phyloP scores from a whole-genome alignment of 2,113 vertebrate species.

The Hymenochirus boettgeri region DNA sequence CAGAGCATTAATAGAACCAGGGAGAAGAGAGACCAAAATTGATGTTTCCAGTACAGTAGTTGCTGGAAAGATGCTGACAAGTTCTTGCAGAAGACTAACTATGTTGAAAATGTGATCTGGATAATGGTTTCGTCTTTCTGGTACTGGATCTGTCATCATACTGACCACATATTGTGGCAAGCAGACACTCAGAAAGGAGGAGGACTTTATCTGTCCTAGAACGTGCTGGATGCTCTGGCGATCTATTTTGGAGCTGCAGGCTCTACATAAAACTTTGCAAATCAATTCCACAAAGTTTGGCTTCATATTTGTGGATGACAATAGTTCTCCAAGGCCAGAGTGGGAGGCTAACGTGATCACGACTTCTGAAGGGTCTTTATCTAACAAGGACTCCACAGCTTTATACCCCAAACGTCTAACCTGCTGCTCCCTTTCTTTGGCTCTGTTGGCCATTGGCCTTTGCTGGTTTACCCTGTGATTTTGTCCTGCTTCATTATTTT shows the following conservation, averaged over 20 bases:
- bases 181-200: conserved; percentile 68
- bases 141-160: conserved; percentile 65
- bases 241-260: conserved; percentile 67
- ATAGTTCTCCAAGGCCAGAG: conserved; percentile 59
- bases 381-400: conserved; percentile 69
- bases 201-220: conserved; percentile 73
- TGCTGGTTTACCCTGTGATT: conserved; percentile 30
- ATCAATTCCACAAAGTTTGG: conserved; percentile 70
- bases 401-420: conserved; percentile 64
- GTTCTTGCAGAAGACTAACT: conserved; percentile 69
- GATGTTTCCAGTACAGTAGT: conserved; percentile 71
- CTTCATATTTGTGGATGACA: conserved; percentile 64
- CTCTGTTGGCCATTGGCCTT: conserved; percentile 17
- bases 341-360: conserved; percentile 74
- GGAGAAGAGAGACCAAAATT: conserved; percentile 71
- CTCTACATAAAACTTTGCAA: conserved; percentile 75
- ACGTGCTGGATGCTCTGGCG: conserved; percentile 72
- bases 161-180: conserved; percentile 72
- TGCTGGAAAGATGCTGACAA: conserved; percentile 76
- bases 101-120: conserved; percentile 76
- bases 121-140: conserved; percentile 61
- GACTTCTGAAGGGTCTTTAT: conserved; percentile 74
- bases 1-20: conserved; percentile 67
- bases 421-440: conserved; percentile 44
- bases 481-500: conserved; percentile 45